A percentile compares a stretch with the other conserved stretches of the same genome.
Conservation (phyloP, 2,113 vertebrate genomes). For the Gallinago media region DNA sequence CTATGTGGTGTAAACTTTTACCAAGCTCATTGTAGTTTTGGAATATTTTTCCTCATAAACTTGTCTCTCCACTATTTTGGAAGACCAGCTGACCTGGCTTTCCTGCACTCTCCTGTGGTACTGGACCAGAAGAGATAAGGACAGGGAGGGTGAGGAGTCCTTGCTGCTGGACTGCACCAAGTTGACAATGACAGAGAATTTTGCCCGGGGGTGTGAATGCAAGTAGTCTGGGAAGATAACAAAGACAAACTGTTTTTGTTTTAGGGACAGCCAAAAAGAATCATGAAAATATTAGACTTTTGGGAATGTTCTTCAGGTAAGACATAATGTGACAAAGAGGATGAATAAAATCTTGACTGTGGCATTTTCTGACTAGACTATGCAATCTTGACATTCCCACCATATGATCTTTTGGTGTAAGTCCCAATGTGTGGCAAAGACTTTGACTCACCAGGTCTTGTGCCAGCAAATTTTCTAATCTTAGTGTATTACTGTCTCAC, state of each 20-base stretch:
- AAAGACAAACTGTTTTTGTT: not conserved
- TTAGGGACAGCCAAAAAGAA: not conserved
- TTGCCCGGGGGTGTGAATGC: accelerated
- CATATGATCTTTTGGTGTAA: not conserved
- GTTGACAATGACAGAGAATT: not conserved
- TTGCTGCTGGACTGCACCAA: not conserved
- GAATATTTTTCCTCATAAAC: not conserved
- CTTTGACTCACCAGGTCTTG: not conserved
- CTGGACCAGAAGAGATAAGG: not conserved
- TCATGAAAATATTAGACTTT: not conserved
- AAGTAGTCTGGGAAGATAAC: not conserved
- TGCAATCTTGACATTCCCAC: not conserved
- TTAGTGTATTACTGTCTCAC: not conserved
- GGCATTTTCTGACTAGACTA: not conserved
- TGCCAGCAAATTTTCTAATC: not conserved
- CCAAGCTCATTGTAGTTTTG: not conserved
- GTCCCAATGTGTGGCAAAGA: not conserved
- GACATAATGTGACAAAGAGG: not conserved
- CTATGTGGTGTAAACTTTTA: too few relatives aligned
- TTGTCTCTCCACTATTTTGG: not conserved
- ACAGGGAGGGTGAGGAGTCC: not conserved
- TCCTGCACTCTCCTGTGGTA: not conserved
- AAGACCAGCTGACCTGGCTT: not conserved
- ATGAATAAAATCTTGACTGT: not conserved
- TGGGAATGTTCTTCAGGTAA: not conserved